Evolutionary conservation across 2,797 vertebrate species (phyloP).

Genomic region (Scolopax rusticola): DNA sequence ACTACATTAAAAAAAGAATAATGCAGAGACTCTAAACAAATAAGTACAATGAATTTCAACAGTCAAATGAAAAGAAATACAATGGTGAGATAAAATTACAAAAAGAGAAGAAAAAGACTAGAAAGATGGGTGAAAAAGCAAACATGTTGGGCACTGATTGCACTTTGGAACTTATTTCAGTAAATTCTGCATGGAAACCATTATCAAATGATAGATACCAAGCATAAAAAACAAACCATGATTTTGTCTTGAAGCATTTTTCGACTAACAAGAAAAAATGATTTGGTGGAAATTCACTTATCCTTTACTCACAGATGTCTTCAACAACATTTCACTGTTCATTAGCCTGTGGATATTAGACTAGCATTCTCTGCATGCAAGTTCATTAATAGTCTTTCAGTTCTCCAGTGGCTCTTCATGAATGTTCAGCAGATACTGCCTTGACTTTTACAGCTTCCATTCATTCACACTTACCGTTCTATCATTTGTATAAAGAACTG

Average conservation of each 20-base stretch:
- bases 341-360: neutral
- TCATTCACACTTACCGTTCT: neutral
- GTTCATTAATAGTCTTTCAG: neutral
- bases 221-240: conserved; percentile 11
- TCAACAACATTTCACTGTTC: neutral
- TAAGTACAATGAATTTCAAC: conserved; percentile 54
- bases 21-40: conserved; percentile 65
- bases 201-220: neutral
- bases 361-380: neutral
- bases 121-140: neutral
- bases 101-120: neutral
- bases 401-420: neutral
- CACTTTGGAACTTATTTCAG: neutral
- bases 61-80: conserved; percentile 25
- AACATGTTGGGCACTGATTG: neutral
- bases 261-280: neutral
- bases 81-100: neutral
- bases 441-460: neutral
- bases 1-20: conserved; percentile 51
- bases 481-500: neutral
- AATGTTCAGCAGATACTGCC: neutral
- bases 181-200: neutral
- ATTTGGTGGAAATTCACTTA: neutral
- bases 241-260: neutral
- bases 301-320: neutral